Evolutionary conservation across 2,797 vertebrate genomes (phyloP), one percentile per base, ranked within the genome.

Genomic region (Sylvia borin): DNA sequence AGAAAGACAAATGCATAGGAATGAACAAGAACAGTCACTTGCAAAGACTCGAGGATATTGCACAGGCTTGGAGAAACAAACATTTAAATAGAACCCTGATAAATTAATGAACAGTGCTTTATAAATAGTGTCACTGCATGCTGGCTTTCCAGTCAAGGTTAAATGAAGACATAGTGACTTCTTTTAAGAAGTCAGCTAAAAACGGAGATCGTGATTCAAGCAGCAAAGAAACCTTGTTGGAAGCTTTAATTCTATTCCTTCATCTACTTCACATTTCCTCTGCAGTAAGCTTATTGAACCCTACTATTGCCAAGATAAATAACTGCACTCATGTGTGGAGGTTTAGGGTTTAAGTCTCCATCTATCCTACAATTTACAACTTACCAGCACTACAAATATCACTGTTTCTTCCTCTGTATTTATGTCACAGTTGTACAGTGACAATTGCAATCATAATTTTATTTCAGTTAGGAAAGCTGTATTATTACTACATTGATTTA

Each of bases 101-200:
- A 89, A 87, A 91, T 85, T 80, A 94, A 81, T 79, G 40, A 95
- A 34, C 13, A 50, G 16, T 47, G 32, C 9, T 77, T 75, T 93
- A 80, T 78, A 77, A 92, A 71, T 74, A 92, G 65, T 25, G 11
- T n/a, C 32, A 67, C 36, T 21, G 29, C 51, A 51, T 53, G 55
- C 51, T 86, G 54, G 22, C 20, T 96, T 96, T 88, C 53, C n/a
- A 86, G 45, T 64, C 55, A 90, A 88, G 64, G 53, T 57, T 85
- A 82, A 92, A 71, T 48, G 43, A 84, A 90, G 73, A 81, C 24
- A 51, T 7, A 70, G 47, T 68, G 74, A 64, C 32, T 85, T 50
- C 21, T 80, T 80, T 66, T 45, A 70, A 85, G 40, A 57, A 68
- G 31, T 61, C 38, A 42, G 6, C 36, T 73, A 16, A 66, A 85